Evolutionary conservation across 2,113 vertebrate genomes (phyloP), one percentile per base, ranked within the genome.

Genomic region (Oryzias woworae): DNA sequence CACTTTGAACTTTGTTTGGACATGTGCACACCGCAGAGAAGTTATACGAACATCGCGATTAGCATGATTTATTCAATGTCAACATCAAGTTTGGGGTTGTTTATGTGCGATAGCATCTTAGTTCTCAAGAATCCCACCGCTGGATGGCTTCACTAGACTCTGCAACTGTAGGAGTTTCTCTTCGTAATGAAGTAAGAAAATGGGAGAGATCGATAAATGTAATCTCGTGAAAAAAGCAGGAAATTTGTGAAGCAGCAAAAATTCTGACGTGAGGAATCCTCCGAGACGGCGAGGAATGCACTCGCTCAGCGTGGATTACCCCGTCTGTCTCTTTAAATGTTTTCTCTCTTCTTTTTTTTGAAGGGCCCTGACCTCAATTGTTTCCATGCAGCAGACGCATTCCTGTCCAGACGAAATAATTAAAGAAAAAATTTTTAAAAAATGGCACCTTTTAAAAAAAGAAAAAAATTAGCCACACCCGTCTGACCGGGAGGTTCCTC

Each of bases 281-380:
- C 62, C 3, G 47, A 82, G 86, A 71, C 66, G 61, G 45, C 0
- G 23, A 77, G 61, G 80, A 85, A 88, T 82, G 80, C n/a, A 4
- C 53, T 62, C 20, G 42, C 59, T 53, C 36, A 66, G 60, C 53
- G 47, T 59, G 77, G 82, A 84, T 75, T 77, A 77, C 72, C 56
- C 77, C 58, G 74, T 60, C 73, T 76, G 63, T 66, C 71, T 82
- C 66, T 44, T 54, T 56, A 69, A 71, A 78, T 82, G 74, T 84
- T 81, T 83, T 85, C 71, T 77, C 62, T 70, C 49, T 48, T 45
- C 44, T 70, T 75, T 36, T 22, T n/a, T 36, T 10, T 36, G 31
- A 28, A 61, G 53, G 47, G 50, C 61, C 17, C 73, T 77, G 79
- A 84, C 83, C 85, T 87, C 72, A 56, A 81, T 83, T 88, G 84